A percentile compares a stretch with the other conserved stretches of the same genome.
Evolutionary conservation across 2,888 invertebrate species (phyloP).

Genomic region (Calameuta pallipes): DNA sequence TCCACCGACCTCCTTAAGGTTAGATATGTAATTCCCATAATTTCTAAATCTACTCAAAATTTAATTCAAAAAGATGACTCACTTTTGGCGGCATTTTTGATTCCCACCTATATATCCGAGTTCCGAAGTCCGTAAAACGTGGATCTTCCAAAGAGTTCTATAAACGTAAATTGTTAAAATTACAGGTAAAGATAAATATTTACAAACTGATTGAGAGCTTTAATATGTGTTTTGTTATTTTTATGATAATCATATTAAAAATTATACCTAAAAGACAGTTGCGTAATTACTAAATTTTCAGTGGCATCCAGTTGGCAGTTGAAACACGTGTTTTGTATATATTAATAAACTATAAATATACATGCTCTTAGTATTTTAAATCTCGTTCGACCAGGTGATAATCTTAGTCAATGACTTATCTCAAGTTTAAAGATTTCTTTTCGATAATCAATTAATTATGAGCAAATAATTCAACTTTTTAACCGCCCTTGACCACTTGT

Average conservation of each 20-base stretch:
- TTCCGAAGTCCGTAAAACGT: not conserved
- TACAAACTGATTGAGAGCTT: not conserved
- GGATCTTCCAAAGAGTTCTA: not conserved
- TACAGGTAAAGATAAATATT: not conserved
- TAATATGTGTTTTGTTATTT: not conserved
- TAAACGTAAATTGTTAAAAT: not conserved
- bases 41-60: not conserved
- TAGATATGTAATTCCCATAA: not conserved
- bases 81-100: not conserved
- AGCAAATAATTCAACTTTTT: not conserved
- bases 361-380: not conserved
- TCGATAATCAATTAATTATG: not conserved
- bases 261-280: not conserved
- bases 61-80: not conserved
- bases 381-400: not conserved
- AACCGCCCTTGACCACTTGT: not conserved
- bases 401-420: not conserved
- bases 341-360: not conserved
- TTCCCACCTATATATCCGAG: not conserved
- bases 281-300: not conserved
- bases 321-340: not conserved
- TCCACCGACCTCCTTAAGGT: not conserved
- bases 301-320: not conserved
- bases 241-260: not conserved
- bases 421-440: not conserved